These are phyloP conservation scores for Upupa epops DNA, from an alignment of 2,113 vertebrate species.

Conservation along the genomic window DNA sequence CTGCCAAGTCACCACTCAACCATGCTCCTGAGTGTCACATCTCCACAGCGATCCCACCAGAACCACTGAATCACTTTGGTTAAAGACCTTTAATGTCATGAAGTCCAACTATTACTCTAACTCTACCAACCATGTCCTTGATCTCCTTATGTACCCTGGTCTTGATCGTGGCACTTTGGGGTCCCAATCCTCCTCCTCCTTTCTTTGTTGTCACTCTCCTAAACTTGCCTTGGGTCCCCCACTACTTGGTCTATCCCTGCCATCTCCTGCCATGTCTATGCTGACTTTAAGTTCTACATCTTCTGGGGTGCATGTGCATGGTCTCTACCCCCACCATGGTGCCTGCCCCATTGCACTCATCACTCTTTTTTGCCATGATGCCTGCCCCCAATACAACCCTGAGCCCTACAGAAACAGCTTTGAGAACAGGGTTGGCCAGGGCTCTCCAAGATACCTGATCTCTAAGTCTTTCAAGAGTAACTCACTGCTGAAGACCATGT, in stretches of 20 bases:
- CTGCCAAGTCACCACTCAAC: too few species aligned
- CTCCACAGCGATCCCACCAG: too few species aligned
- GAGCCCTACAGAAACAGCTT: background rate
- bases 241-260: background rate
- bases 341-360: background rate
- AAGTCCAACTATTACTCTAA: too few species aligned
- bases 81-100: too few species aligned
- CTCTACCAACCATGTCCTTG: too few species aligned
- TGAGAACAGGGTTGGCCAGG: rapidly evolving
- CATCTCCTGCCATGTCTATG: background rate
- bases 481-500: background rate
- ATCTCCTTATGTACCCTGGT: background rate
- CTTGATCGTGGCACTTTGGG: background rate
- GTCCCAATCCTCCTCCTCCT: background rate
- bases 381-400: too few species aligned
- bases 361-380: background rate
- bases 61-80: too few species aligned
- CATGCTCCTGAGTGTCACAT: too few species aligned
- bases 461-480: background rate
- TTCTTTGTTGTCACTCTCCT: background rate
- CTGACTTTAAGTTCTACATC: background rate
- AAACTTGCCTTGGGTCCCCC: background rate
- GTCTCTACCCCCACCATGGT: background rate
- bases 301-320: rapidly evolving
- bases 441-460: rapidly evolving